A percentile compares a stretch with the other conserved stretches of the same genome.
Conservation (phyloP, 1,140 invertebrate species). For the Homarus americanus region DNA sequence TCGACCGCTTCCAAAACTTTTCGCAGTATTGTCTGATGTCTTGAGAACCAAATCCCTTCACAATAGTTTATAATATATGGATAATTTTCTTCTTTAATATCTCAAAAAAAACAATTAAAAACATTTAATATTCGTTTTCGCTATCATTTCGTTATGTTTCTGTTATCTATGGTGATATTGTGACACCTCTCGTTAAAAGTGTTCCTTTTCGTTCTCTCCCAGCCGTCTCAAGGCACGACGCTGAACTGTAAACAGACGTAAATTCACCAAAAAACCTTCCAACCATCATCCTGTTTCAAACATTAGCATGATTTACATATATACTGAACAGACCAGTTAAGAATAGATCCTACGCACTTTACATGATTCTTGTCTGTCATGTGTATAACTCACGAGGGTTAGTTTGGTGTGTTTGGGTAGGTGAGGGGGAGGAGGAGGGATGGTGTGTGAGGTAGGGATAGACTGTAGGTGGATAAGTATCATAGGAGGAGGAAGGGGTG, state of each 20-base stretch:
- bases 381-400: conserved; percentile 51
- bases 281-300: conserved; percentile 51
- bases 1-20: background rate
- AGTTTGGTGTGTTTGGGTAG: background rate
- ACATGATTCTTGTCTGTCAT: conserved; percentile 69
- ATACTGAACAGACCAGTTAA: conserved; percentile 64
- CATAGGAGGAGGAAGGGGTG: background rate
- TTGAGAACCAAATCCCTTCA: too few species aligned
- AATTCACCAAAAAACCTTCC: conserved; percentile 62
- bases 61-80: too few species aligned
- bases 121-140: too few species aligned
- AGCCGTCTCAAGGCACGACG: too few species aligned
- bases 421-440: conserved; percentile 4
- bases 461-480: background rate
- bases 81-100: too few species aligned
- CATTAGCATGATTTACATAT: conserved; percentile 70
- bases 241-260: conserved; percentile 22
- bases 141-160: too few species aligned
- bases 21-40: too few species aligned
- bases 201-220: too few species aligned
- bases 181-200: too few species aligned
- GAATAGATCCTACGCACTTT: conserved; percentile 58
- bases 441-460: background rate
- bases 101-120: too few species aligned
- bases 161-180: too few species aligned